A percentile compares a stretch with the other conserved stretches of the same genome.
phyloP scores from a whole-genome alignment of 2,888 invertebrate species.

The Tinea trinotella region DNA sequence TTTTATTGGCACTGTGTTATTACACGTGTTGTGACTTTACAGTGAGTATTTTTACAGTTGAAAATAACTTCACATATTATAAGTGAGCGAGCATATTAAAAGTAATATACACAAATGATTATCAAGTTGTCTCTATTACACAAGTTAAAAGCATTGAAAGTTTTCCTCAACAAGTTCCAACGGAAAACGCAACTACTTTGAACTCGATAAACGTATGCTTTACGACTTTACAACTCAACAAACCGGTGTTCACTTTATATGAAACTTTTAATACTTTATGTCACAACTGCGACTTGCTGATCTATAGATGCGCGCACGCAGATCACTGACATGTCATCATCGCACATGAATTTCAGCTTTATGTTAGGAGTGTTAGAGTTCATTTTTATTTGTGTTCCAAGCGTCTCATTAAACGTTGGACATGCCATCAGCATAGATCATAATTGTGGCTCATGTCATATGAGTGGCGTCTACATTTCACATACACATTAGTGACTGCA shows the following conservation, averaged over 20 bases:
- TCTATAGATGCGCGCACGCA: slow-evolving; percentile 13
- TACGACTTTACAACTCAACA: not conserved
- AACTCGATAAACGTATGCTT: too few species aligned
- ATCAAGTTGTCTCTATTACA: too few species aligned
- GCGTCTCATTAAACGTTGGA: slow-evolving; percentile 61
- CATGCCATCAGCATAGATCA: slow-evolving; percentile 67
- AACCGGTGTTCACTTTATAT: not conserved
- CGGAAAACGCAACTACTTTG: too few species aligned
- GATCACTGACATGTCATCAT: slow-evolving; percentile 23
- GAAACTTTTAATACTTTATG: not conserved
- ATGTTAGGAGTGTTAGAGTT: not conserved
- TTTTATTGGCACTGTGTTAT: too few species aligned
- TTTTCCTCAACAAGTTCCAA: not conserved
- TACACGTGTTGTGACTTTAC: too few species aligned
- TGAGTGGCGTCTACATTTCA: slow-evolving; percentile 28
- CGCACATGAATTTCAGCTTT: slow-evolving; percentile 35
- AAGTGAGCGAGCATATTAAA: too few species aligned
- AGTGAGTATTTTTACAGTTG: too few species aligned
- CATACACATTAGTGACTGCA: not conserved
- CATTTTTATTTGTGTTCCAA: slow-evolving; percentile 22
- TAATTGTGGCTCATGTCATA: slow-evolving; percentile 52
- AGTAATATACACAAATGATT: too few species aligned
- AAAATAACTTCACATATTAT: too few species aligned
- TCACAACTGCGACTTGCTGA: slow-evolving; percentile 13
- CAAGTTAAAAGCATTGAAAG: too few species aligned